These are phyloP conservation scores for Agelastica alni DNA, from an alignment of 2,888 invertebrate species.

Conservation along the genomic window DNA sequence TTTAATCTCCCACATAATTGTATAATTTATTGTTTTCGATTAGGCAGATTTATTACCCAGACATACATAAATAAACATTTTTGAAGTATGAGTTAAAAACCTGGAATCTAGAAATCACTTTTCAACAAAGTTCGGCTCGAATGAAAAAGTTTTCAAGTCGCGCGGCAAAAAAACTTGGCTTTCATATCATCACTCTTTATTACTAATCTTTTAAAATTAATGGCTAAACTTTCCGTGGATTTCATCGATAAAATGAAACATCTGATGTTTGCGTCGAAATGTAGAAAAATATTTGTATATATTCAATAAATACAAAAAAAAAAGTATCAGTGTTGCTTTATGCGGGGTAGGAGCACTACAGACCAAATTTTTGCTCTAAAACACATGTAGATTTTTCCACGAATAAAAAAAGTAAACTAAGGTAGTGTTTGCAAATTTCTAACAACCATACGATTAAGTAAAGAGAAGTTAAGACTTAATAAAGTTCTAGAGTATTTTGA, in stretches of 20 bases:
- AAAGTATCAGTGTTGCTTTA: too few relatives aligned
- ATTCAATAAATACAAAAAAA: too few relatives aligned
- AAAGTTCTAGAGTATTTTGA: too few relatives aligned
- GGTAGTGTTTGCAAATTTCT: too few relatives aligned
- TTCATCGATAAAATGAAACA: conserved; percentile 7
- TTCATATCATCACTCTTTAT: conserved; percentile 17
- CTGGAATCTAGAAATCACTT: conserved; percentile 10
- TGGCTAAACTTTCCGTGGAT: conserved; percentile 10
- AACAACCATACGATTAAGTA: too few relatives aligned
- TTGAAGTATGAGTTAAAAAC: conserved; percentile 15
- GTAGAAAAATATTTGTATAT: too few relatives aligned
- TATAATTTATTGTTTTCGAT: conserved; percentile 13
- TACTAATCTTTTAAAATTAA: conserved; percentile 16
- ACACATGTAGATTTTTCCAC: too few relatives aligned
- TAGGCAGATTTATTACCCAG: conserved; percentile 15
- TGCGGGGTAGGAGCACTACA: too few relatives aligned
- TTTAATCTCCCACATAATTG: background rate
- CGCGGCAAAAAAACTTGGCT: conserved; percentile 15
- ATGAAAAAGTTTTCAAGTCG: conserved; percentile 8
- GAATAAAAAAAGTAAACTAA: too few relatives aligned
- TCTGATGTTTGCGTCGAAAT: background rate
- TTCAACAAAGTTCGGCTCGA: conserved; percentile 2
- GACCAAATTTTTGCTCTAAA: too few relatives aligned
- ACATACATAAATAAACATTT: conserved; percentile 11
- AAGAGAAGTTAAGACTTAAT: too few relatives aligned